These are phyloP conservation scores for Aphis craccivora DNA, from an alignment of 1,140 invertebrate species.

Conservation along the genomic window DNA sequence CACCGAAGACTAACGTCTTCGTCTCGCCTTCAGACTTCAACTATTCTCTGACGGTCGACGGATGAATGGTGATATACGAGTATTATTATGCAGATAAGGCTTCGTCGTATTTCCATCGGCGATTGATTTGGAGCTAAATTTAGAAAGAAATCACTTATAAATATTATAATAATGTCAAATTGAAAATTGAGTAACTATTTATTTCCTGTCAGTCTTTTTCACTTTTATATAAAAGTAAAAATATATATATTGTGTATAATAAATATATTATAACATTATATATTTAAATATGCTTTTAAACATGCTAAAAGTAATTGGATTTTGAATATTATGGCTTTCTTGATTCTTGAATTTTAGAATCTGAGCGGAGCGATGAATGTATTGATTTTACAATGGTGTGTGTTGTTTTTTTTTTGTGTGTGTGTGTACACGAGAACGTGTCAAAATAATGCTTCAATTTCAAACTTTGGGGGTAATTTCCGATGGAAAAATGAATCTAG, in stretches of 20 bases:
- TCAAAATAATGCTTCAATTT: no score
- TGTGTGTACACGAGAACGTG: no score
- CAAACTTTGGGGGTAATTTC: no score
- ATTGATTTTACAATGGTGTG: no score
- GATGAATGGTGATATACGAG: background rate
- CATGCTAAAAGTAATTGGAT: background rate
- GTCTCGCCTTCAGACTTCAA: background rate
- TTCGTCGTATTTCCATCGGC: background rate
- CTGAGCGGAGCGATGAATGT: no score
- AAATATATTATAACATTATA: no score
- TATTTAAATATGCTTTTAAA: background rate
- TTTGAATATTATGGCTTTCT: no score
- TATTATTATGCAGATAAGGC: background rate
- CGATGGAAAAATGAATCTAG: no score
- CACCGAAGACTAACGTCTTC: background rate
- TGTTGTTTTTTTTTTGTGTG: no score
- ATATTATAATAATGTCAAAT: background rate
- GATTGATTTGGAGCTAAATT: background rate
- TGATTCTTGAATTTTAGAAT: no score
- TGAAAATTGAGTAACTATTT: background rate
- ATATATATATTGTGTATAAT: no score
- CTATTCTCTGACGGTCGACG: background rate
- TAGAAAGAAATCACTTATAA: background rate
- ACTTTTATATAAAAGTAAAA: background rate
- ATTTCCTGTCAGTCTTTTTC: background rate